Conservation (phyloP, 1,140 invertebrate genomes). For the Drosophila subpulchrella region DNA sequence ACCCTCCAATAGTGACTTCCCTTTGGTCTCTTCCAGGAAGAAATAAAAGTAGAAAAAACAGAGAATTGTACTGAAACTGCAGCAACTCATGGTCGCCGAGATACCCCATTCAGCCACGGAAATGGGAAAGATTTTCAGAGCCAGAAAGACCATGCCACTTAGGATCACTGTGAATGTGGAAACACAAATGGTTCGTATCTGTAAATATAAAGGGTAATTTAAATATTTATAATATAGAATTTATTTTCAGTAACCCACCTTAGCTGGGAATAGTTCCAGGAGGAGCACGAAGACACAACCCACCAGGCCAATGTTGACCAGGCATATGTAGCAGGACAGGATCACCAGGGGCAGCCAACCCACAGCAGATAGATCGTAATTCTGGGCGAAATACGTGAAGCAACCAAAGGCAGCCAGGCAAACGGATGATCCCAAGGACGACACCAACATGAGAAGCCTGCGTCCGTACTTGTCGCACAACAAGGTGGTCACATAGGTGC, state of each 20-base stretch:
- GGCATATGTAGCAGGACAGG: slow-evolving; percentile 58
- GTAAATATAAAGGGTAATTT: background rate
- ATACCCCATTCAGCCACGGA: slow-evolving; percentile 51
- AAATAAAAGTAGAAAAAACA: slow-evolving; percentile 44
- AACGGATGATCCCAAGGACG: slow-evolving; percentile 41
- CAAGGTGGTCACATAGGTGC: slow-evolving; percentile 55
- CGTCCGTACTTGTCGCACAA: slow-evolving; percentile 64
- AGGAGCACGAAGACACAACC: slow-evolving; percentile 69
- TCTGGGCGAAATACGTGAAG: slow-evolving; percentile 42
- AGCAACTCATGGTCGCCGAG: slow-evolving; percentile 54
- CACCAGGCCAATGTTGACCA: slow-evolving; percentile 64
- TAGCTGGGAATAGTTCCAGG: slow-evolving; percentile 68
- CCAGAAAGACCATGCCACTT: slow-evolving; percentile 51
- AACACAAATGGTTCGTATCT: slow-evolving; percentile 65
- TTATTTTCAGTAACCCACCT: slow-evolving; percentile 29
- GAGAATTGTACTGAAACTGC: slow-evolving; percentile 27
- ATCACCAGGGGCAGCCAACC: slow-evolving; percentile 69
- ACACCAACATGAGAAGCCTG: slow-evolving; percentile 53
- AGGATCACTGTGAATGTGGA: slow-evolving; percentile 47
- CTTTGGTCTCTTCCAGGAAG: slow-evolving; percentile 60
- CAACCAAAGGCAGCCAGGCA: slow-evolving; percentile 42
- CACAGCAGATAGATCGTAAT: slow-evolving; percentile 22
- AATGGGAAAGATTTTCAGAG: slow-evolving; percentile 70
- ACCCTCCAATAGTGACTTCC: slow-evolving; percentile 64
- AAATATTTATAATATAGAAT: background rate